A percentile compares a stretch with the other conserved stretches of the same genome.
Conservation (phyloP, 2,888 invertebrate species). For the Agrotis clavis region DNA sequence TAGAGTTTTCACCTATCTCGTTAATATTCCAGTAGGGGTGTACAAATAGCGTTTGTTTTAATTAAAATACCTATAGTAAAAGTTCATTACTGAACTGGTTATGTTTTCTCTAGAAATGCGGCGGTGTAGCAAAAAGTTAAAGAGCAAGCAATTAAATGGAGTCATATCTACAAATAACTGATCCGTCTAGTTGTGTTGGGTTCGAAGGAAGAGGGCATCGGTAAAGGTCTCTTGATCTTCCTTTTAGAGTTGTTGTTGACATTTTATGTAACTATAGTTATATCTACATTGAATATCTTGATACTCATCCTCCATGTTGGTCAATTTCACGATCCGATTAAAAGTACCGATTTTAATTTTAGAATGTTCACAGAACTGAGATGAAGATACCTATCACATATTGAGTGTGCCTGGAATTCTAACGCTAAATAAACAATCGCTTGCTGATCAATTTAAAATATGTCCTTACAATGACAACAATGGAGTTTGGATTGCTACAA, state of each 20-base stretch:
- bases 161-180: constrained; percentile 24
- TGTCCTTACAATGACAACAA: constrained; percentile 28
- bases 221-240: constrained; percentile 57
- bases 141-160: constrained; percentile 27
- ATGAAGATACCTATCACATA: neutral
- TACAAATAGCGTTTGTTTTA: constrained; percentile 20
- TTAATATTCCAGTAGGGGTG: constrained; percentile 6
- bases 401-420: constrained; percentile 8
- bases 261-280: constrained; percentile 37
- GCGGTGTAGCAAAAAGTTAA: constrained; percentile 31
- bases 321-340: neutral
- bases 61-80: constrained; percentile 32
- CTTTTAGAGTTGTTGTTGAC: constrained; percentile 53
- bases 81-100: constrained; percentile 20
- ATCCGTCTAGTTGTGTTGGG: constrained; percentile 30
- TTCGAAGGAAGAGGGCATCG: constrained; percentile 48
- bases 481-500: constrained; percentile 24
- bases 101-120: constrained; percentile 28
- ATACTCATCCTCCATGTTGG: constrained; percentile 25
- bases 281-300: constrained; percentile 2
- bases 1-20: constrained; percentile 13
- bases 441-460: constrained; percentile 31
- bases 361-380: constrained; percentile 4
- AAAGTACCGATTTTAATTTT: no score
- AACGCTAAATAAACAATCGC: constrained; percentile 22